Base-by-base conservation (phyloP, 2,113 vertebrate species). In the Xenopus laevis region DNA sequence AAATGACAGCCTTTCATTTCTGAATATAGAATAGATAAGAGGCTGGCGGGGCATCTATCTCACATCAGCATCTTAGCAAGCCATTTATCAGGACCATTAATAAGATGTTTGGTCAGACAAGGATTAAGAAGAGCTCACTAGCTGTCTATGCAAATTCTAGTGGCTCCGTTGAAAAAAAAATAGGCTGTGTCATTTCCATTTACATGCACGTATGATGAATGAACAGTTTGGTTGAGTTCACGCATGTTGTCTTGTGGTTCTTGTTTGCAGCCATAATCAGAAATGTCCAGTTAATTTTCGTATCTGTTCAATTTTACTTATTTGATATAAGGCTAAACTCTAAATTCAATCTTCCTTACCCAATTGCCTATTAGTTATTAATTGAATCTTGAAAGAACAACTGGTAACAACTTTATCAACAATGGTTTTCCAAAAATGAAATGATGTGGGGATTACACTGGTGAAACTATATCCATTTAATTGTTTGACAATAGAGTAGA, bases 211-310 rank as follows among this genome's bases (percentile, higher is more conserved):
- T 76, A 55, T 76, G 73, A 68, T 69, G 73, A 76, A 76, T 76
- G 73, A 68, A 76, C 66, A 53, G 47, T 76, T 76, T 76, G 73
- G 57, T 76, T 76, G 65, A 76, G 65, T 76, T 68, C 73, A 76
- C 66, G 63, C 65, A 68, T 74, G 27, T 64, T 64, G 21, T 69
- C 44, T 68, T 63, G 13, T 47, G 23, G 23, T 1, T 27, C 23
- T 27, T 27, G 23, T 74, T 68, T 40, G 33, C 33, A 50, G 47
- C 13, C 47, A 4, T 50, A 50, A 50, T 3, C 11, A 50, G 6
- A 50, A 50, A 13, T 50, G 12, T 15, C 47, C 47, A 50, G 11
- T 50, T 50, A 12, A 1, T 12, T 50, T 50, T 50, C 2, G 11
- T 50, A 50, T 10, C 47, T 50, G 47, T 50, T 10, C 1, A 50